Base-by-base conservation (phyloP, 2,797 vertebrate species). In the Acridotheres tristis region DNA sequence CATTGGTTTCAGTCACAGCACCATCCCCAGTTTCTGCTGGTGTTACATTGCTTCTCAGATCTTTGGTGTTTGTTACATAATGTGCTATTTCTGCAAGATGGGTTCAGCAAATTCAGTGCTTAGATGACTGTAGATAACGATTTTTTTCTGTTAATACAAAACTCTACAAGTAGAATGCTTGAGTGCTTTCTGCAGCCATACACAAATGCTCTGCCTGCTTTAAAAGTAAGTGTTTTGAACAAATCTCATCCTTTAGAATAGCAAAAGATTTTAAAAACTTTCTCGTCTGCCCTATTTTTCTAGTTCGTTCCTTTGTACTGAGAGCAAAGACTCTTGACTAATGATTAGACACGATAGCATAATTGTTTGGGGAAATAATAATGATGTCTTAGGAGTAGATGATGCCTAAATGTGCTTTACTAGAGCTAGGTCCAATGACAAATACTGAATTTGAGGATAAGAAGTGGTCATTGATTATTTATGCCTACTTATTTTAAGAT, bases 11-110 rank as follows among this genome's bases (percentile, higher is more conserved):
- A 43, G 11, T 25, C 21, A 11, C 45, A 71, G 13, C 38, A 80
- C 8, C 19, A 20, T 50, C 3, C 11, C 16, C 30, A 2, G 1
- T 10, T 78, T n/a, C 27, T 22, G 48, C 3, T 48, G 25, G 17
- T 21, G 20, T 34, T 54, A 42, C 1, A 1, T 23, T 25, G 5
- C 27, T 14, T 75, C n/a, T 75, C 58, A 36, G 11, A 30, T 25
- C 16, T 75, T 58, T 40, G 40, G 26, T 0, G 1, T 59, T 75
- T 84, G 43, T 48, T 73, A n/a, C 5, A 4, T 7, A 62, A 73
- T 0, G 0, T 30, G 13, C 29, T 73, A 3, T 36, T 85, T 32
- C 59, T 84, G 55, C 5, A 58, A 58, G 34, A 29, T 40, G 10
- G 27, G 9, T 19, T 65, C 38, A 84, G 76, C 4, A 5, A 2